A percentile compares a stretch with the other conserved stretches of the same genome.
These are phyloP conservation scores for Eilema sororculum DNA, from an alignment of 2,888 invertebrate genomes.

Conservation along the genomic window DNA sequence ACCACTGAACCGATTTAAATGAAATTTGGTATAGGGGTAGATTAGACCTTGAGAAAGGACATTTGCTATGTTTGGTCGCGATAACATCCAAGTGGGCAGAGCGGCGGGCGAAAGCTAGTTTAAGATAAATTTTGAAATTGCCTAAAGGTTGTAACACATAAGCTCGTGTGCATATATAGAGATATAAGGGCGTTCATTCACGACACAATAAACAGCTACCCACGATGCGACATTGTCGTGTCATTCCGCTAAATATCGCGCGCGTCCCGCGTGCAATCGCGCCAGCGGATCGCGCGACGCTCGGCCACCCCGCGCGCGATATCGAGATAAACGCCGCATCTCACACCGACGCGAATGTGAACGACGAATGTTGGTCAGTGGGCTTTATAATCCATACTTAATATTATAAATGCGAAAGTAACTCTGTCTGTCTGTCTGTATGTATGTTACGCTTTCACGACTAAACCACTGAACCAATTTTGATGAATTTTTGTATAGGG, in stretches of 20 bases:
- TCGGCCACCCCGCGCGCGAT: slow-evolving; percentile 73
- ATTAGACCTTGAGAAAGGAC: no score
- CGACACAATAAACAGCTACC: slow-evolving; percentile 64
- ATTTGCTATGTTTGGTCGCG: no score
- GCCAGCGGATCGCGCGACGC: slow-evolving; percentile 63
- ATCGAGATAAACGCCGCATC: slow-evolving; percentile 55
- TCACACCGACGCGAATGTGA: slow-evolving; percentile 51
- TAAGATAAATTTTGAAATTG: background rate
- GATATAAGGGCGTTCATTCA: slow-evolving; percentile 56
- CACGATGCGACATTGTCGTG: slow-evolving; percentile 70
- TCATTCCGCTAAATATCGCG: slow-evolving; percentile 73
- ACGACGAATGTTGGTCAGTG: background rate
- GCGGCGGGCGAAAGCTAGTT: no score
- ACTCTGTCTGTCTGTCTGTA: no score
- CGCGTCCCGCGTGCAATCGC: slow-evolving; percentile 65
- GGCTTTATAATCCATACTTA: background rate
- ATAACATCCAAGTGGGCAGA: no score
- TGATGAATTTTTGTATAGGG: no score
- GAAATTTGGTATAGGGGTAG: no score
- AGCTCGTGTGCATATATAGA: slow-evolving; percentile 2
- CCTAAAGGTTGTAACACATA: slow-evolving; percentile 7
- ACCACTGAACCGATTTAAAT: no score
- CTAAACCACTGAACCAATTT: no score
- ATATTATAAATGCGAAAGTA: no score
- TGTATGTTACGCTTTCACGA: no score